Base-by-base conservation (phyloP, 2,888 invertebrate genomes). In the Hirtodrosophila alboralis region DNA sequence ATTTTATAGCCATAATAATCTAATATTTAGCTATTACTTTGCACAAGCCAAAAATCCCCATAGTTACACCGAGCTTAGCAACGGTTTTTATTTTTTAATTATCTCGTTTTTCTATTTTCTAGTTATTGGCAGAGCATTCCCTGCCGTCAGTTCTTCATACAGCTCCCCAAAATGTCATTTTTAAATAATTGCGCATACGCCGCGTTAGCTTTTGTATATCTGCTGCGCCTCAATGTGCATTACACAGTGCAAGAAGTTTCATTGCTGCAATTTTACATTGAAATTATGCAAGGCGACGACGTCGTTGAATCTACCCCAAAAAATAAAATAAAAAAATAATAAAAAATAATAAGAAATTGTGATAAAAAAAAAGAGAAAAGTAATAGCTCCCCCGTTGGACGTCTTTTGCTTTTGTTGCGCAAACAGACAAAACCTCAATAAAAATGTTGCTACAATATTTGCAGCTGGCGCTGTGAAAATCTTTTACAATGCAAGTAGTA, bases 381-480 rank as follows among this genome's bases (percentile, higher is more conserved):
- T 69, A 69, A 70, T 74, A 74, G 65, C 61, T 59, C 75, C 58
- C 66, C 36, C 78, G 61, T 54, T 38, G 60, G 44, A 67, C 59
- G 59, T 52, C 70, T 59, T 58, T 47, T 54, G 81, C 75, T 61
- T 72, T 85, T 83, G 85, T 80, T 85, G 84, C 48, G 59, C 86
- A 80, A 75, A 83, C 80, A 83, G 64, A 85, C 84, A 85, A 83
- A 80, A 85, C 86, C 86, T 85, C 86, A 85, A 80, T 83, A 85
- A 85, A 85, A 85, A 80, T 81, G 83, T 84, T 84, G 75, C 78
- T 74, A 84, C 78, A 85, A 79, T 79, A 85, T 78, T 79, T 85
- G 83, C 79, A 83, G 75, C 83, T 85, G 78, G 84, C 80, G 76
- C 65, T 73, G 65, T 54, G 61, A 58, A 76, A 77, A 66, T 74